Conservation (phyloP, 1,140 invertebrate genomes). For the Phenacoccus solenopsis region DNA sequence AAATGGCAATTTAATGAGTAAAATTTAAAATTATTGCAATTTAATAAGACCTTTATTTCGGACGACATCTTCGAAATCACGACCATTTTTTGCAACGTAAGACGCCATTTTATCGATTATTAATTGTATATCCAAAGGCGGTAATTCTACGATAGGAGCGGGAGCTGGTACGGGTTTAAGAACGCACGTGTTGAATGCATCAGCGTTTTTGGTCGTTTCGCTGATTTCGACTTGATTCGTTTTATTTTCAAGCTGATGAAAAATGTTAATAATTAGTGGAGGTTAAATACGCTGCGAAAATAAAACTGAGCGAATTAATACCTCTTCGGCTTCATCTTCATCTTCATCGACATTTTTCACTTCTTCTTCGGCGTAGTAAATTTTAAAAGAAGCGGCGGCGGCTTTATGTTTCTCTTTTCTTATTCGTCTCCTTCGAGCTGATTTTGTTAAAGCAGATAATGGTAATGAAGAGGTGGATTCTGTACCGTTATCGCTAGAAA, state of each 20-base stretch:
- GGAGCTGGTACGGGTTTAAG: conserved; percentile 5
- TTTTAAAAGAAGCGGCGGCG: background rate
- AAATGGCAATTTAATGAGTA: too few relatives aligned
- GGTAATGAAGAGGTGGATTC: background rate
- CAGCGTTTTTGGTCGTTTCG: too few relatives aligned
- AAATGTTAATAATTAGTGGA: background rate
- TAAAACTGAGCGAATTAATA: background rate
- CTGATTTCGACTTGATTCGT: too few relatives aligned
- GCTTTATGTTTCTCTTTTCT: background rate
- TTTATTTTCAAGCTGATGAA: background rate
- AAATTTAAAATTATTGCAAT: too few relatives aligned
- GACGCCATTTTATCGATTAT: conserved; percentile 93
- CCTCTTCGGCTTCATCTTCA: background rate
- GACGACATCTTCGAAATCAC: conserved; percentile 80
- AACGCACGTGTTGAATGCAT: too few relatives aligned
- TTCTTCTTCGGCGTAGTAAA: conserved; percentile 2
- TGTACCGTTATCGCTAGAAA: background rate
- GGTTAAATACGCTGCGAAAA: background rate
- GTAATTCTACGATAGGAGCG: conserved; percentile 32
- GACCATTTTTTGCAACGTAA: conserved; percentile 87
- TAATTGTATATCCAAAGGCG: conserved; percentile 64
- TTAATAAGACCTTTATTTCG: conserved; percentile 54
- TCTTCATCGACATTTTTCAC: background rate
- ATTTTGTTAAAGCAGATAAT: conserved; percentile 18
- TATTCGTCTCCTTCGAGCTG: conserved; percentile 19